Evolutionary conservation across 2,888 invertebrate species (phyloP), one percentile per base, ranked within the genome.

Genomic region (Synergus gifuensis): DNA sequence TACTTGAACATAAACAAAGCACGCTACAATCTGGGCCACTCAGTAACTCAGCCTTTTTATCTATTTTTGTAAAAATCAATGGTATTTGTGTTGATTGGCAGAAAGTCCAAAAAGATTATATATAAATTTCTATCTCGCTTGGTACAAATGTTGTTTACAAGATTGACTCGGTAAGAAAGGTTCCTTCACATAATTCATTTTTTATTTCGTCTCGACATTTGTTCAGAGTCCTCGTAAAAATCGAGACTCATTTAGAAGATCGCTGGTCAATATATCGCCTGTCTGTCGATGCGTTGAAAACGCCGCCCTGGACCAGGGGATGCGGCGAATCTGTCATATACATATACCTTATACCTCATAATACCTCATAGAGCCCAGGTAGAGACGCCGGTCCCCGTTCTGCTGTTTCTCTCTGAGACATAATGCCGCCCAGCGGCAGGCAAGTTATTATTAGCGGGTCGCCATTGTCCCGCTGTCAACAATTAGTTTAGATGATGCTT

Each of bases 401-500:
- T 69, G 69, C 73, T 69, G 69, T 69, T 69, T 69, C 69, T 69
- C 46, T 69, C 69, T 49, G 73, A 40, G 73, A 73, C 73, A 73
- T 73, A 73, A 73, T 54, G 82, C 76, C 77, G 86, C 83, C 80
- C 78, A 81, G 80, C 87, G 87, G 87, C 87, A 82, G 87, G 86
- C 87, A 85, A 87, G 87, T 90, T 89, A 87, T 89, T 88, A 89
- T 89, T 88, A 88, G 86, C 84, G 83, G 83, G 81, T 85, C 82
- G 81, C 86, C 83, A 89, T 91, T 90, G 91, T 91, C 87, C 87
- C 81, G 86, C 89, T 90, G 90, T 90, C 90, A 89, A 90, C 91
- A 89, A 91, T 90, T 89, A 89, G 88, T 91, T 89, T 86, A 88
- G 88, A 91, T 89, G 91, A 91, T 90, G 86, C 87, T 87, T 87